These are phyloP conservation scores for Serrognathus titanus DNA, from an alignment of 2,888 invertebrate species.

Conservation along the genomic window DNA sequence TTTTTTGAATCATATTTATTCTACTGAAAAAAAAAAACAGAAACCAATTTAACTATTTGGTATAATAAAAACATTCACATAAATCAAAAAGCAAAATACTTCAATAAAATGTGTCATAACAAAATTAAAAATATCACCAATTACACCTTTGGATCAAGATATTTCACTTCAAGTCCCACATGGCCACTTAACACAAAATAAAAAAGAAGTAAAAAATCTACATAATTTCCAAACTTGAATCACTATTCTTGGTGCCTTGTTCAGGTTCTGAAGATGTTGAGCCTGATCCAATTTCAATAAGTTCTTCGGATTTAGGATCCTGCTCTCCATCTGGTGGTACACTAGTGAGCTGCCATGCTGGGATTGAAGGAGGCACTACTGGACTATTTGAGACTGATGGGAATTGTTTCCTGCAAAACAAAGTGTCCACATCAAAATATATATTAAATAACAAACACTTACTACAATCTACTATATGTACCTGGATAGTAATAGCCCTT, in stretches of 20 bases:
- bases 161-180: no score
- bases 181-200: no score
- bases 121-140: no score
- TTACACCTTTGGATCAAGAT: no score
- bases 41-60: no score
- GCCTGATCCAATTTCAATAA: constrained; percentile 53
- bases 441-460: constrained; percentile 1
- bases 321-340: constrained; percentile 51
- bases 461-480: constrained; percentile 35
- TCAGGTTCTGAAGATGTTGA: constrained; percentile 67
- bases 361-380: constrained; percentile 67
- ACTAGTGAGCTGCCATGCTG: constrained; percentile 75
- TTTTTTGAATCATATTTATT: no score
- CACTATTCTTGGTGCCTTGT: constrained; percentile 70
- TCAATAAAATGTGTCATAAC: no score
- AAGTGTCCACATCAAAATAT: constrained; percentile 1
- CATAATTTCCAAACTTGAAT: constrained; percentile 73
- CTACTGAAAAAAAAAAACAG: no score
- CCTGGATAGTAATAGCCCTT: constrained; percentile 70
- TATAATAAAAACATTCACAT: no score
- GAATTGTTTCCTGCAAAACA: constrained; percentile 67
- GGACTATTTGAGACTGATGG: constrained; percentile 61
- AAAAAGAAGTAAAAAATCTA: constrained; percentile 40
- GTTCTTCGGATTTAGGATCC: constrained; percentile 53
- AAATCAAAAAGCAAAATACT: no score